These are phyloP conservation scores for Parotocinclus haroldoi DNA, from an alignment of 2,797 vertebrate genomes.

Conservation along the genomic window DNA sequence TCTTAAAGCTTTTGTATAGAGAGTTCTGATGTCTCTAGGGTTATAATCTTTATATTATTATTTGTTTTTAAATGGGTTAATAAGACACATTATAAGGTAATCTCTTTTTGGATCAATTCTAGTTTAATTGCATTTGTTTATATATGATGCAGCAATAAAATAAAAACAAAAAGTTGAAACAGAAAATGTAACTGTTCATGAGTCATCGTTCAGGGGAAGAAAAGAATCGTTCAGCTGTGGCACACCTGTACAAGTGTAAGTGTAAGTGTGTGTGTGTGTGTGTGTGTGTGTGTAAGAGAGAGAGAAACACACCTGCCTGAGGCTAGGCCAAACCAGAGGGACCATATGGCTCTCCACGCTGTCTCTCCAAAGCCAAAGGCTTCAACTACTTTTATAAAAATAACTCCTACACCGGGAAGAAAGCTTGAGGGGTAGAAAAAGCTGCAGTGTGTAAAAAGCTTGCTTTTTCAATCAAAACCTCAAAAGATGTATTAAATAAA, in stretches of 20 bases:
- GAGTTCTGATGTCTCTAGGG: too few species aligned
- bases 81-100: too few species aligned
- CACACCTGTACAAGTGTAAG: constrained; percentile 35
- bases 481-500: constrained; percentile 19
- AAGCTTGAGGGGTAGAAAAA: constrained; percentile 26
- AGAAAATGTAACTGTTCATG: constrained; percentile 3
- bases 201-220: constrained; percentile 20
- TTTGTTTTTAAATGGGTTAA: too few species aligned
- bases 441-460: neutral
- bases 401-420: constrained; percentile 40
- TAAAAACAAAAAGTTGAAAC: too few species aligned
- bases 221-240: constrained; percentile 27
- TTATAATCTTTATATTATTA: too few species aligned
- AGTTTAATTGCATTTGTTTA: too few species aligned
- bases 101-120: too few species aligned
- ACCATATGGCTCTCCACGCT: constrained; percentile 48
- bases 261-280: constrained; percentile 41
- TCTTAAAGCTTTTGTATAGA: too few species aligned
- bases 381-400: constrained; percentile 53
- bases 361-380: constrained; percentile 48
- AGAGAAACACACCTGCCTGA: constrained; percentile 46
- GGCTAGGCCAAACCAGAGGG: constrained; percentile 40
- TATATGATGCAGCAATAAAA: too few species aligned
- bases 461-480: constrained; percentile 26
- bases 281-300: constrained; percentile 32